Percentiles rank a stretch among this genome's conserved stretches.
Evolutionary conservation across 2,797 vertebrate genomes (phyloP).

Genomic region (Pipistrellus nathusii): DNA sequence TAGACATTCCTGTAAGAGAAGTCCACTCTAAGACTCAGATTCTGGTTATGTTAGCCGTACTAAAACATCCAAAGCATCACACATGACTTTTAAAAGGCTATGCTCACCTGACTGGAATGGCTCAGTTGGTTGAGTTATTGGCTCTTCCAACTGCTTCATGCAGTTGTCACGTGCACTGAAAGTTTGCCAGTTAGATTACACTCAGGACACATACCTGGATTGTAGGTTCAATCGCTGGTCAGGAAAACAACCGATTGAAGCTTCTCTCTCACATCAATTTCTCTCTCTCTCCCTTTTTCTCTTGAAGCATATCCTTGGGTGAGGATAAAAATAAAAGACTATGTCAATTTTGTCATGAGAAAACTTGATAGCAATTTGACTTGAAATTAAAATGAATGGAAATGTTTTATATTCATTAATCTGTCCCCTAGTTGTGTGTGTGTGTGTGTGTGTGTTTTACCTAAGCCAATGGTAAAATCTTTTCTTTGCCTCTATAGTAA

Average conservation of each 20-base stretch:
- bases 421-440: background rate
- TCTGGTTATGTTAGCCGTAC: background rate
- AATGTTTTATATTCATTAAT: background rate
- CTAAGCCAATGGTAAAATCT: background rate
- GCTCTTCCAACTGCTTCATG: no score
- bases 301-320: background rate
- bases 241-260: background rate
- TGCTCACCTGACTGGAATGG: background rate
- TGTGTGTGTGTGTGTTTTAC: background rate
- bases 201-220: background rate
- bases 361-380: background rate
- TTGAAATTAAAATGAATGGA: background rate
- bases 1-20: background rate
- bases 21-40: background rate
- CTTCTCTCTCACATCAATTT: background rate
- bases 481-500: slow-evolving; percentile 16
- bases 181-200: background rate
- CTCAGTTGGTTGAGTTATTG: background rate
- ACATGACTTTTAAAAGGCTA: background rate
- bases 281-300: background rate
- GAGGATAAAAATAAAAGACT: background rate
- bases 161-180: background rate
- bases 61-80: background rate
- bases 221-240: background rate
- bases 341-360: background rate